Evolutionary conservation across 2,113 vertebrate species (phyloP).

Genomic region (Blennius ocellaris): DNA sequence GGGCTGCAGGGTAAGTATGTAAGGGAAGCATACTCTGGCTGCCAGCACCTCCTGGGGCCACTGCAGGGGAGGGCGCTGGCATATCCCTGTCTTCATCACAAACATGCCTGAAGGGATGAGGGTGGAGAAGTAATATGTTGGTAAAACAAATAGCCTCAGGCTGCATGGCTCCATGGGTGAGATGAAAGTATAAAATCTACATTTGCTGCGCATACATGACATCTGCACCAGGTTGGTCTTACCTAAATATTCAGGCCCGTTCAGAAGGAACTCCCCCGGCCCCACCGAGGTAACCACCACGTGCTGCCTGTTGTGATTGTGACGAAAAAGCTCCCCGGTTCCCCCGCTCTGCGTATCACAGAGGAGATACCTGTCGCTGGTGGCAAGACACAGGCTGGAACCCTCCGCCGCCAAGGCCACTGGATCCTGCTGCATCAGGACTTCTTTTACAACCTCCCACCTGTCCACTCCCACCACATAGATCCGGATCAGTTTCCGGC

Average conservation of each 20-base stretch:
- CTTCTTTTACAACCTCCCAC: slow-evolving; percentile 78
- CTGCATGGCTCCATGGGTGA: slow-evolving; percentile 20
- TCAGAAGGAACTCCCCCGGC: slow-evolving; percentile 77
- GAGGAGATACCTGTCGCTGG: slow-evolving; percentile 73
- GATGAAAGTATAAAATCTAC: slow-evolving; percentile 20
- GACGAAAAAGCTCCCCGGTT: slow-evolving; percentile 73
- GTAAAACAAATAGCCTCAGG: slow-evolving; percentile 50
- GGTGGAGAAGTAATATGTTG: slow-evolving; percentile 37
- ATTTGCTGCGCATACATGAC: slow-evolving; percentile 19
- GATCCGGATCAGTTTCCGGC: slow-evolving; percentile 65
- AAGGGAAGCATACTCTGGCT: slow-evolving; percentile 71
- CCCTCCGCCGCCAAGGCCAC: slow-evolving; percentile 68
- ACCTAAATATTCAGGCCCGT: slow-evolving; percentile 78
- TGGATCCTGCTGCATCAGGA: slow-evolving; percentile 71
- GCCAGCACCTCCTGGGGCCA: slow-evolving; percentile 75
- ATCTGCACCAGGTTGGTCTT: slow-evolving; percentile 35
- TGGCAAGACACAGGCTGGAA: slow-evolving; percentile 72
- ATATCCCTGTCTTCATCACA: slow-evolving; percentile 76
- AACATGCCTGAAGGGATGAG: slow-evolving; percentile 74
- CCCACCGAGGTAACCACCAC: slow-evolving; percentile 61
- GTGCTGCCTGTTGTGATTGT: slow-evolving; percentile 60
- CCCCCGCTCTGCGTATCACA: slow-evolving; percentile 62
- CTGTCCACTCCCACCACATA: slow-evolving; percentile 71
- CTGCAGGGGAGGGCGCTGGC: slow-evolving; percentile 76
- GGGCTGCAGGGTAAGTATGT: slow-evolving; percentile 69